Evolutionary conservation across 2,797 vertebrate species (phyloP), one percentile per base, ranked within the genome.

Genomic region (Cuniculus paca): DNA sequence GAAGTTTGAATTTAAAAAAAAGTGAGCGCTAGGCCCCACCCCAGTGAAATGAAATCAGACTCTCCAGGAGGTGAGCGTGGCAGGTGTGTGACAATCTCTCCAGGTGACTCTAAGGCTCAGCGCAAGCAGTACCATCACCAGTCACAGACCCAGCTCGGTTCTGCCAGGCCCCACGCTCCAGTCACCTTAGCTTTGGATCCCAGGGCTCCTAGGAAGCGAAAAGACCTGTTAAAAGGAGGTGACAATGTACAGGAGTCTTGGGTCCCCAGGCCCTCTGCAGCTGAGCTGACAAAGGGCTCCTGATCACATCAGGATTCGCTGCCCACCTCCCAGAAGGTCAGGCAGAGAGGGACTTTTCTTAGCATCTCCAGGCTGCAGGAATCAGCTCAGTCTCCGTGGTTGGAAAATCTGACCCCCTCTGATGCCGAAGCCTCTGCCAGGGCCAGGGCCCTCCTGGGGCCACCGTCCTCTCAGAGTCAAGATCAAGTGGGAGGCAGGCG

Each of bases 331-430:
- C n/a, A 3, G 14, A 1, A 60, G 79, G 11, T 34, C 45, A 36
- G 48, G 91, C 87, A 90, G 31, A 31, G 58, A 87, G 91, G 74
- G 45, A 39, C 6, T 48, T 86, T 96, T 96, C 28, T 16, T 88
- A 65, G 95, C 90, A 70, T 91, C 88, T 93, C 75, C 61, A 86
- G 96, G 88, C 88, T 56, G 34, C 83, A 94, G 85, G 95, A 96
- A 95, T 24, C 45, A 36, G 48, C n/a, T 88, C 94, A 65, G 0
- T 0, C 85, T 96, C 90, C 94, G 56, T 68, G 79, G 65, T 93
- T 95, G 72, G 90, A 74, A 96, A 74, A 78, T 52, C 97, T 68
- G 94, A 96, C 81, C 88, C 97, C 24, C 26, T 80, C n/a, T 79
- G 77, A 36, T 0, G 90, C 93, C 60, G 88, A 60, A 85, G 74